These are phyloP conservation scores for Eurypyga helias DNA, from an alignment of 2,113 vertebrate species.

Conservation along the genomic window DNA sequence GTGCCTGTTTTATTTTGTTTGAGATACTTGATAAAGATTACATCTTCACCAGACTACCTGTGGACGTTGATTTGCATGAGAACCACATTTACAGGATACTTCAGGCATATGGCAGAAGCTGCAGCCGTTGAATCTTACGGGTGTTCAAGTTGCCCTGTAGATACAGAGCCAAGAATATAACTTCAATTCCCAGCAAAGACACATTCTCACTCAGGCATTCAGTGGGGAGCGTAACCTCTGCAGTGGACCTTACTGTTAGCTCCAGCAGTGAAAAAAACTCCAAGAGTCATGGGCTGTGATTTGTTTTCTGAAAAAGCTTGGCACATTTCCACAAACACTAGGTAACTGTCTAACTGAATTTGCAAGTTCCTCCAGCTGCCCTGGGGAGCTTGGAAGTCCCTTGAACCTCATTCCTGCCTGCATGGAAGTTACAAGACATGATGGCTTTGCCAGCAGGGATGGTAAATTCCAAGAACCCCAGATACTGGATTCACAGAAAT, in stretches of 20 bases:
- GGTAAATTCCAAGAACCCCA: slow-evolving; percentile 56
- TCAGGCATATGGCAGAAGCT: neutral
- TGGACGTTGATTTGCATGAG: neutral
- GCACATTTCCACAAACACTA: neutral
- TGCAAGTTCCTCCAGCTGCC: slow-evolving; percentile 15
- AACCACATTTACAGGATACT: neutral
- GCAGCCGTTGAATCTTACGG: neutral
- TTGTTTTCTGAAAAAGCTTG: slow-evolving; percentile 7
- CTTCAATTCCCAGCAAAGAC: neutral
- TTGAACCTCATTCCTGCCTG: neutral
- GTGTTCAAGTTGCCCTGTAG: neutral
- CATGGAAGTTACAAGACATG: neutral
- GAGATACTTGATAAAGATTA: neutral
- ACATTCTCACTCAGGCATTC: neutral
- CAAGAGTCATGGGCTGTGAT: neutral
- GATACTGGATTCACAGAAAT: slow-evolving; percentile 56
- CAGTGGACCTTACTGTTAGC: neutral
- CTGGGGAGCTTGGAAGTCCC: slow-evolving; percentile 27
- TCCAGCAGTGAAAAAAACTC: neutral
- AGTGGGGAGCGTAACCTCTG: neutral
- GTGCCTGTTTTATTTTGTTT: neutral
- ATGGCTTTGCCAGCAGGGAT: slow-evolving; percentile 2
- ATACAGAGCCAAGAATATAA: neutral
- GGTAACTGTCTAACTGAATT: slow-evolving; percentile 29
- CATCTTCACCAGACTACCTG: neutral